phyloP scores from a whole-genome alignment of 2,797 vertebrate genomes.

The Balearica regulorum region DNA sequence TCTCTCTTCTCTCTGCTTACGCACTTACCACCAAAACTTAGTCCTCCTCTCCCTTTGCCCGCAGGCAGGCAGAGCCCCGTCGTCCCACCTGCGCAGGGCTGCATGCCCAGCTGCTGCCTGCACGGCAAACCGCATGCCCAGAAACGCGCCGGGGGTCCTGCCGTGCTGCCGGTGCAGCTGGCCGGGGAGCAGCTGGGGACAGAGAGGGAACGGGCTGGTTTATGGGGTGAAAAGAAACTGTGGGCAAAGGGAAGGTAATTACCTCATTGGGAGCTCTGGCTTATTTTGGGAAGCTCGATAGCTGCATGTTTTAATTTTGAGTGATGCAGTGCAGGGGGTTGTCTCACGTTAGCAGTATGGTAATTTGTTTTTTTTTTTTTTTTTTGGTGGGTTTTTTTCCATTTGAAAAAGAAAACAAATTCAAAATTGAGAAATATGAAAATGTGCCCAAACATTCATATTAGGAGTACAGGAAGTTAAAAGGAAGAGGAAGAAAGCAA shows the following conservation, averaged over 20 bases:
- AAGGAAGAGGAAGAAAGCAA: background rate
- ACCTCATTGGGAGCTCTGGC: background rate
- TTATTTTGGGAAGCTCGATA: background rate
- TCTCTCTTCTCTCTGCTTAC: background rate
- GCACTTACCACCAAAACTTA: background rate
- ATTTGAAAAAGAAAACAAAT: background rate
- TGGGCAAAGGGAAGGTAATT: background rate
- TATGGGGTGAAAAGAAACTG: background rate
- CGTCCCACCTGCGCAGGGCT: background rate
- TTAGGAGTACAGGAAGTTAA: background rate
- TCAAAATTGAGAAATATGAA: background rate
- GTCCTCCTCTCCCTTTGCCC: background rate
- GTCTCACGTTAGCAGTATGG: background rate
- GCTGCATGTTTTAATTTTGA: background rate
- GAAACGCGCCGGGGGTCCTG: fast-evolving
- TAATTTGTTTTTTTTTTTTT: too few relatives aligned
- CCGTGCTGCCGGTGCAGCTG: background rate
- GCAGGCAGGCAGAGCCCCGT: background rate
- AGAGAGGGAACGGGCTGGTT: background rate
- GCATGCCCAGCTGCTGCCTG: background rate
- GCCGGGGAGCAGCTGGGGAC: background rate
- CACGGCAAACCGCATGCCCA: background rate
- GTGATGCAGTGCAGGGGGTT: background rate
- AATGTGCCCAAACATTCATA: background rate
- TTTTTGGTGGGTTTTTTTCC: too few relatives aligned